Percentiles rank a stretch among this genome's conserved stretches.
phyloP scores from a whole-genome alignment of 2,113 vertebrate genomes.

The Hypocryptadius cinnamomeus region DNA sequence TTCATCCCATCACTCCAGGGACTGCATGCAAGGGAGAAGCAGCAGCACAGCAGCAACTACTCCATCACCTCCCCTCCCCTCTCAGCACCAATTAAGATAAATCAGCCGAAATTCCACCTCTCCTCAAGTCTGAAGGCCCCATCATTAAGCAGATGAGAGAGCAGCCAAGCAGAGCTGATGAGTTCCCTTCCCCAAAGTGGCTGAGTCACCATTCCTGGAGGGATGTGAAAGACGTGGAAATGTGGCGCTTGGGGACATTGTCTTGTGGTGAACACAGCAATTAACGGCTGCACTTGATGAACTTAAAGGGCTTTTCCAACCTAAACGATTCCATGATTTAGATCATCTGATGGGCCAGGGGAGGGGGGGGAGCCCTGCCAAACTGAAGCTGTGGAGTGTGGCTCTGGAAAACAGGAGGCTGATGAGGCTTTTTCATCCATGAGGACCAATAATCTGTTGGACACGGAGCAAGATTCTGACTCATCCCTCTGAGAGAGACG shows the following conservation, averaged over 20 bases:
- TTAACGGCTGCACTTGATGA: not conserved
- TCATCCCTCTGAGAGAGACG: not conserved
- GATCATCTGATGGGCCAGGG: not conserved
- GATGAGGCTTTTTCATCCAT: not conserved
- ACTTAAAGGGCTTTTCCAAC: not conserved
- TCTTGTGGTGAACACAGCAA: not conserved
- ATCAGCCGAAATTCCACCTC: not conserved
- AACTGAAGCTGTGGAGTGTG: accelerated
- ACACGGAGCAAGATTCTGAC: not conserved
- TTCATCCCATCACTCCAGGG: not conserved
- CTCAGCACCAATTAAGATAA: not conserved
- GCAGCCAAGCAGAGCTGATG: not conserved
- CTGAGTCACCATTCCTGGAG: not conserved
- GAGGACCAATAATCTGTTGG: not conserved
- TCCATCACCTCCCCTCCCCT: not conserved
- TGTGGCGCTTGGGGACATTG: not conserved
- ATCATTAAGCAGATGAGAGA: not conserved
- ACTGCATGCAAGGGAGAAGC: not conserved
- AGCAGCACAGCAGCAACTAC: not conserved
- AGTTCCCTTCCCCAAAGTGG: not conserved
- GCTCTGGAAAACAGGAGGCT: not conserved
- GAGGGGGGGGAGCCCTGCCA: not conserved
- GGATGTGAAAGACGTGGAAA: not conserved
- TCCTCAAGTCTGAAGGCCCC: not conserved
- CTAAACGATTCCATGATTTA: not conserved